Conservation (phyloP, 1,140 invertebrate species). For the Drosophila chauvacae region DNA sequence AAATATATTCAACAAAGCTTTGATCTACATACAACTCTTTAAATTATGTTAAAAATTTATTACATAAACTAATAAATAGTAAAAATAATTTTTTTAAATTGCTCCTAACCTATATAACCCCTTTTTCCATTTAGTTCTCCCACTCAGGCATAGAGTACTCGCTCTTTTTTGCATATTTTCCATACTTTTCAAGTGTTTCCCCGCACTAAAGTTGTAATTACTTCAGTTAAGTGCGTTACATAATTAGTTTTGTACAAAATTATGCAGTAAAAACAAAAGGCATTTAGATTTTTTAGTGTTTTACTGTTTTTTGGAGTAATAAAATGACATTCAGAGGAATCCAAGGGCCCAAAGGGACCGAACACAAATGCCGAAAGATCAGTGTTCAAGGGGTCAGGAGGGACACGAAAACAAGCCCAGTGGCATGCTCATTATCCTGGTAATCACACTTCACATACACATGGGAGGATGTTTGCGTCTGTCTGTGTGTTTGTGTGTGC, state of each 20-base stretch:
- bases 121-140: background rate
- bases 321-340: background rate
- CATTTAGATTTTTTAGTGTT: constrained; percentile 2
- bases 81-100: too few species aligned
- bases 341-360: background rate
- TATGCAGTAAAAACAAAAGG: constrained; percentile 6
- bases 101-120: too few species aligned
- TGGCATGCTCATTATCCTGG: constrained; percentile 27
- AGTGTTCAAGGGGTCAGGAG: constrained; percentile 1
- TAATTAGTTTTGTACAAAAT: constrained; percentile 15
- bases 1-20: background rate
- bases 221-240: constrained; percentile 7
- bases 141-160: background rate
- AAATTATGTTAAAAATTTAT: background rate
- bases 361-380: background rate
- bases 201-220: constrained; percentile 6
- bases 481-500: too few species aligned
- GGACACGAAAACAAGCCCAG: background rate
- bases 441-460: constrained; percentile 22
- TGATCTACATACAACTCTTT: too few species aligned
- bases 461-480: background rate
- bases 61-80: background rate
- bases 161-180: background rate
- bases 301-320: background rate
- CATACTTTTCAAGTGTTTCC: background rate